These are phyloP conservation scores for Scopus umbretta DNA, from an alignment of 2,113 vertebrate genomes.

Conservation along the genomic window DNA sequence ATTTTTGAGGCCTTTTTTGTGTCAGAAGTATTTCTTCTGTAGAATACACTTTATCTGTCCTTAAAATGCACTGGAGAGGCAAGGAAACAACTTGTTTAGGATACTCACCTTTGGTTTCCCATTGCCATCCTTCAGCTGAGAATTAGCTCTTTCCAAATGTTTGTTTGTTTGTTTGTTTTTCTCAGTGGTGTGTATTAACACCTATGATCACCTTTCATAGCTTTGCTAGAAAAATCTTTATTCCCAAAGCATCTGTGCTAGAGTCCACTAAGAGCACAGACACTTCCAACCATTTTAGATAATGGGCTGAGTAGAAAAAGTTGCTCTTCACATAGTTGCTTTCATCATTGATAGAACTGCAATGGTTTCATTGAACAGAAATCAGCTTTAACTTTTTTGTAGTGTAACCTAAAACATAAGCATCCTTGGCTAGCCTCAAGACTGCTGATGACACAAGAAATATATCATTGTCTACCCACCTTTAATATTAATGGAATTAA, in stretches of 20 bases:
- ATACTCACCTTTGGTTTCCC: background rate
- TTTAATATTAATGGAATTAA: background rate
- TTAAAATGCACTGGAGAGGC: background rate
- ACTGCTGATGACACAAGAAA: background rate
- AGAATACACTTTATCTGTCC: background rate
- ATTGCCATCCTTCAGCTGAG: background rate
- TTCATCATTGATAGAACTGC: background rate
- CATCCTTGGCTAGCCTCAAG: background rate
- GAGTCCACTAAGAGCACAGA: background rate
- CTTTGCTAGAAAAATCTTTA: background rate
- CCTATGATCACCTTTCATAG: background rate
- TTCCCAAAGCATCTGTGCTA: background rate
- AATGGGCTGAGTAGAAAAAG: background rate
- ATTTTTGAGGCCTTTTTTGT: background rate
- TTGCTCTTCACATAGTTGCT: background rate
- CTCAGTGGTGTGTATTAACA: background rate
- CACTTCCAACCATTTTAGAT: background rate
- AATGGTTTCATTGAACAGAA: background rate
- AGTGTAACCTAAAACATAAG: background rate
- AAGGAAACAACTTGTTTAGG: background rate
- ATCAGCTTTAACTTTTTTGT: background rate
- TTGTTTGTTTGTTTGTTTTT: no score
- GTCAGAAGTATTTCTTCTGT: background rate
- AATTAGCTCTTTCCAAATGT: background rate
- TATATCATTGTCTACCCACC: background rate